Evolutionary conservation across 2,888 invertebrate genomes (phyloP).

Genomic region (Syritta pipiens): DNA sequence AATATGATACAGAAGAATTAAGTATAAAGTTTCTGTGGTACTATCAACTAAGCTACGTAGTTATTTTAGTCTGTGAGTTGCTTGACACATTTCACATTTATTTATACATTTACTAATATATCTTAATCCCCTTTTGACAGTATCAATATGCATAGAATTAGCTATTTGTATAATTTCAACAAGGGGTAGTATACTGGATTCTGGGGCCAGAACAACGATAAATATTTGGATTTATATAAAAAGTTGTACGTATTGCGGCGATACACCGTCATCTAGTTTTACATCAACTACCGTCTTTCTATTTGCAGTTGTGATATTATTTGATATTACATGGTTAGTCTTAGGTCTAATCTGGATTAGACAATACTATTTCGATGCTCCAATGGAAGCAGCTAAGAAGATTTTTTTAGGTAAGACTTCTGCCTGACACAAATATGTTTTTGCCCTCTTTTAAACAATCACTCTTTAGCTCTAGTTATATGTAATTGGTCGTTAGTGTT

Average conservation of each 20-base stretch:
- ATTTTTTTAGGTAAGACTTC: constrained; percentile 85
- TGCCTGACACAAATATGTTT: neutral
- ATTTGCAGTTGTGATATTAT: constrained; percentile 87
- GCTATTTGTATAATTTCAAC: constrained; percentile 87
- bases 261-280: constrained; percentile 22
- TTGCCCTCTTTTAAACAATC: neutral
- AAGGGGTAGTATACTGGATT: constrained; percentile 89
- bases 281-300: too few species aligned
- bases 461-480: constrained; percentile 84
- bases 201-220: constrained; percentile 86
- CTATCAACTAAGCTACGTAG: constrained; percentile 78
- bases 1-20: constrained; percentile 77
- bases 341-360: constrained; percentile 87
- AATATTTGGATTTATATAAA: constrained; percentile 89
- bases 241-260: constrained; percentile 82
- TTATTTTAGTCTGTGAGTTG: constrained; percentile 78
- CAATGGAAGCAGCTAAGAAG: constrained; percentile 85
- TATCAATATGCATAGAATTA: constrained; percentile 84
- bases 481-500: constrained; percentile 88
- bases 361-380: constrained; percentile 84
- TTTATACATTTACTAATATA: too few species aligned
- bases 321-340: constrained; percentile 87
- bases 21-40: constrained; percentile 79
- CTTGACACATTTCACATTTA: neutral
- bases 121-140: constrained; percentile 74